Evolutionary conservation across 2,113 vertebrate genomes (phyloP).

Genomic region (Catagonus wagneri): DNA sequence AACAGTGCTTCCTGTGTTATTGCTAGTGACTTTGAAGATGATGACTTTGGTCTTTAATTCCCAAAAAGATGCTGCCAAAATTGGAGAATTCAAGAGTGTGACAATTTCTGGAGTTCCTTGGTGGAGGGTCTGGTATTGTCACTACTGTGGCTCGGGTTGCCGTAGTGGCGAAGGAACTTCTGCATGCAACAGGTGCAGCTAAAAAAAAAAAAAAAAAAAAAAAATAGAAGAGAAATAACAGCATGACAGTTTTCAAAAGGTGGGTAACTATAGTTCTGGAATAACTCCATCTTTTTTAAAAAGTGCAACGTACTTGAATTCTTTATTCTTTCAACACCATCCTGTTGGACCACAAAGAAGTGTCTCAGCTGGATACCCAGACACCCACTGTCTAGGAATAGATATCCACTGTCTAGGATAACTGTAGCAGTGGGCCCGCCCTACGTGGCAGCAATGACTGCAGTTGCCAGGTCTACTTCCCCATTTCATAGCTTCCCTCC

Average conservation of each 20-base stretch:
- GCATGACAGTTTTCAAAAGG: neutral
- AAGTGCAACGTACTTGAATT: neutral
- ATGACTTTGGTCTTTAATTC: constrained; percentile 36
- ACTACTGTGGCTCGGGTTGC: too few species aligned
- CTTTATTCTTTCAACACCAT: neutral
- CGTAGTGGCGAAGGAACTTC: too few species aligned
- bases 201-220: too few species aligned
- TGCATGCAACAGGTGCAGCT: too few species aligned
- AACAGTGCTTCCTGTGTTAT: neutral
- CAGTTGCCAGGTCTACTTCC: neutral
- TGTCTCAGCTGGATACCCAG: neutral
- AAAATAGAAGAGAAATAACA: neutral
- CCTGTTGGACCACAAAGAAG: neutral
- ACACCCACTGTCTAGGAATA: neutral
- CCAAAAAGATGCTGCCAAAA: neutral
- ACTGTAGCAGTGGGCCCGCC: too few species aligned
- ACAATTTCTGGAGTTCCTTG: neutral
- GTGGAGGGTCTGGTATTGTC: too few species aligned
- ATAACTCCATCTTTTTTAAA: neutral
- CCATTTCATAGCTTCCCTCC: neutral
- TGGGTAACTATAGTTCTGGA: neutral
- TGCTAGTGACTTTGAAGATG: neutral
- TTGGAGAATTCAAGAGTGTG: neutral
- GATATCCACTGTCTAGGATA: neutral
- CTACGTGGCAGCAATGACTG: neutral